Evolutionary conservation across 2,113 vertebrate genomes (phyloP).

Genomic region (Poecile atricapillus): DNA sequence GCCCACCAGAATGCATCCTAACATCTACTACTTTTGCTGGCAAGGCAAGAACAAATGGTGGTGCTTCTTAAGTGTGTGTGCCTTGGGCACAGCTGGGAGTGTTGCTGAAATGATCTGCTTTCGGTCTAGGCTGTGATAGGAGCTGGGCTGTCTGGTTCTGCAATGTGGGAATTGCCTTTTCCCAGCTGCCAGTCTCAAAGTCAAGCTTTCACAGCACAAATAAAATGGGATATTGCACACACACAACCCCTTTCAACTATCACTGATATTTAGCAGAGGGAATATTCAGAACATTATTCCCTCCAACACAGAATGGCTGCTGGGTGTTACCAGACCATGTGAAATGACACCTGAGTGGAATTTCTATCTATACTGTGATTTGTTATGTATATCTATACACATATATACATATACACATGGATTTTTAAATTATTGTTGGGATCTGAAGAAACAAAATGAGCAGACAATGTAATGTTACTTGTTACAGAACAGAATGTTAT

Average conservation of each 20-base stretch:
- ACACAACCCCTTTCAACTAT: background rate
- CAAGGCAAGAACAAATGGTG: background rate
- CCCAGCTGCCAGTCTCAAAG: background rate
- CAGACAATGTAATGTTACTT: background rate
- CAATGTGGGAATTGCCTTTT: background rate
- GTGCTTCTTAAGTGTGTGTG: background rate
- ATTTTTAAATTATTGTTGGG: background rate
- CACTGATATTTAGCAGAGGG: background rate
- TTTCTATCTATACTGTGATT: background rate
- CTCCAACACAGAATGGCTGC: background rate
- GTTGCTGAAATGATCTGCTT: background rate
- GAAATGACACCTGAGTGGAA: background rate
- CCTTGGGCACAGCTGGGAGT: background rate
- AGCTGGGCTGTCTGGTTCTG: background rate
- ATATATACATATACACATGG: background rate
- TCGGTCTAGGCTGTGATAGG: rapidly evolving
- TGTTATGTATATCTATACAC: background rate
- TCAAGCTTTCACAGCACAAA: background rate
- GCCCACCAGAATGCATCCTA: background rate
- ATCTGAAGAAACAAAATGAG: background rate
- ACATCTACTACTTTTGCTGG: background rate
- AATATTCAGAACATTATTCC: background rate
- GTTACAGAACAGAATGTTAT: background rate
- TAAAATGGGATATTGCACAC: background rate
- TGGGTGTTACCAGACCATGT: background rate